A percentile compares a stretch with the other conserved stretches of the same genome.
phyloP scores from a whole-genome alignment of 2,888 invertebrate genomes.

The Epinotia demarniana region DNA sequence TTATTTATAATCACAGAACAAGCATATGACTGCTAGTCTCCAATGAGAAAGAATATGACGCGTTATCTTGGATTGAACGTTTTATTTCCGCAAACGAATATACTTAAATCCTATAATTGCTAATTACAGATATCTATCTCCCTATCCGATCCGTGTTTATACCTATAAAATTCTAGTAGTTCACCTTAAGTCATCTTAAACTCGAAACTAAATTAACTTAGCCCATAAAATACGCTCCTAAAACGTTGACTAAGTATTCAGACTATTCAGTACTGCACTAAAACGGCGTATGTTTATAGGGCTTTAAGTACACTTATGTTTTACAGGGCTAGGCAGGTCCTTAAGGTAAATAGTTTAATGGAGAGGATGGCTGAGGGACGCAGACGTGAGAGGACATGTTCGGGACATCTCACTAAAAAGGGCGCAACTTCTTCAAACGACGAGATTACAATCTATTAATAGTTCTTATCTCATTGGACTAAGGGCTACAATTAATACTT shows the following conservation, averaged over 20 bases:
- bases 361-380: slow-evolving; percentile 51
- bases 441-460: not conserved
- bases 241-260: not conserved
- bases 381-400: slow-evolving; percentile 47
- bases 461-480: not conserved
- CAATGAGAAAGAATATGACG: too few species aligned
- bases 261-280: not conserved
- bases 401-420: not conserved
- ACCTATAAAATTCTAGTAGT: not conserved
- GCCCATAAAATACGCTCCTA: slow-evolving; percentile 8
- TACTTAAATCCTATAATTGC: too few species aligned
- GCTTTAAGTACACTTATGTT: slow-evolving; percentile 14
- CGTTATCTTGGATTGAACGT: too few species aligned
- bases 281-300: slow-evolving; percentile 3
- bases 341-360: slow-evolving; percentile 60
- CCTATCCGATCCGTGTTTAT: not conserved
- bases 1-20: too few species aligned
- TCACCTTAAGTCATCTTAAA: not conserved
- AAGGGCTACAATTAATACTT: not conserved
- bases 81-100: too few species aligned
- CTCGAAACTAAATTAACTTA: not conserved
- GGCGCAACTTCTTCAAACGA: not conserved
- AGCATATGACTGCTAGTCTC: too few species aligned
- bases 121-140: not conserved
- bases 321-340: slow-evolving; percentile 38